A percentile compares a stretch with the other conserved stretches of the same genome.
These are phyloP conservation scores for Leptothorax acervorum DNA, from an alignment of 2,888 invertebrate species.

Conservation along the genomic window DNA sequence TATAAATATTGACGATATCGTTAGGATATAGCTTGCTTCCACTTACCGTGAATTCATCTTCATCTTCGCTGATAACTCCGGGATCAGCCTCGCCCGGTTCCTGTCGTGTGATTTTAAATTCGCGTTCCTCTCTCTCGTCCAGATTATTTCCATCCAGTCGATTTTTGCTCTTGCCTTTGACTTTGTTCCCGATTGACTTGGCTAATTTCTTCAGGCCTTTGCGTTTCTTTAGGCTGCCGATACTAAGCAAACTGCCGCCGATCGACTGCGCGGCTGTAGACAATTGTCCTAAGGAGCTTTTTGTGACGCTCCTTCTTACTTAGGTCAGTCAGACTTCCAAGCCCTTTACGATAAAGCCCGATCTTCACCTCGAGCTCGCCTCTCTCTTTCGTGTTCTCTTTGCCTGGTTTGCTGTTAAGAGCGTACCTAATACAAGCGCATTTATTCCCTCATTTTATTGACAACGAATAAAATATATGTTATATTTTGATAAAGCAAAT, in stretches of 20 bases:
- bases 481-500: neutral
- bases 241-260: constrained; percentile 95
- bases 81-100: constrained; percentile 93
- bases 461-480: neutral
- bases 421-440: constrained; percentile 85
- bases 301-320: constrained; percentile 96
- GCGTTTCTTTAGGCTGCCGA: constrained; percentile 94
- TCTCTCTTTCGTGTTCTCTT: constrained; percentile 93
- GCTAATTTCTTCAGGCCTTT: constrained; percentile 95
- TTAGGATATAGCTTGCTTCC: neutral
- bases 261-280: constrained; percentile 94
- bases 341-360: constrained; percentile 95
- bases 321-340: constrained; percentile 92
- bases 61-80: constrained; percentile 96
- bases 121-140: constrained; percentile 83
- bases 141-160: constrained; percentile 86
- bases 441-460: constrained; percentile 4
- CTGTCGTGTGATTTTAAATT: constrained; percentile 86
- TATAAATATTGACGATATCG: neutral
- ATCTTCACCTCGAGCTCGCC: constrained; percentile 95
- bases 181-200: constrained; percentile 94
- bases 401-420: constrained; percentile 93
- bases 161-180: constrained; percentile 91
- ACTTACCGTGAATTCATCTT: constrained; percentile 93
- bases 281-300: constrained; percentile 92